Conservation (phyloP, 2,888 invertebrate genomes). For the Colletes collaris region DNA sequence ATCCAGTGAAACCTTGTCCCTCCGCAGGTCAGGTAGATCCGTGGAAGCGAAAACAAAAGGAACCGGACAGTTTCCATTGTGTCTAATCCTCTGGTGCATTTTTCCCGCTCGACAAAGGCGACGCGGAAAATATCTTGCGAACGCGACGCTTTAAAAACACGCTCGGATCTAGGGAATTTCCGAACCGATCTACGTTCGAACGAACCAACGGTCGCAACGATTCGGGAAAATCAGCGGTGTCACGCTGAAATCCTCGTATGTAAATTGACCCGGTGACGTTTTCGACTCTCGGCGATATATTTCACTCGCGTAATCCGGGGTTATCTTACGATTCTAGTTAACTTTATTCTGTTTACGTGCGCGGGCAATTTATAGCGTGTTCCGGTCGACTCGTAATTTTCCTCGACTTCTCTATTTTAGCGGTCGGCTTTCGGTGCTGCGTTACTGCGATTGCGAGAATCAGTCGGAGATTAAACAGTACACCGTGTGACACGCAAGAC, state of each 20-base stretch:
- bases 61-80: neutral
- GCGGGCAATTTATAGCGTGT: slow-evolving; percentile 20
- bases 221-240: neutral
- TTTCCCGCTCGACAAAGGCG: slow-evolving; percentile 12
- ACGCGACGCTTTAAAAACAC: neutral
- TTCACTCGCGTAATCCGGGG: slow-evolving; percentile 20
- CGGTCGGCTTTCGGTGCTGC: neutral
- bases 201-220: neutral
- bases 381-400: slow-evolving; percentile 21
- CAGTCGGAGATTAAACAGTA: slow-evolving; percentile 11
- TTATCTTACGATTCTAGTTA: slow-evolving; percentile 25
- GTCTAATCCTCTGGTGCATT: slow-evolving; percentile 24
- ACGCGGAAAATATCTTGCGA: slow-evolving; percentile 14
- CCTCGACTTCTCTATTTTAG: slow-evolving; percentile 3
- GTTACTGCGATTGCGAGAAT: neutral
- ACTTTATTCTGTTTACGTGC: slow-evolving; percentile 37
- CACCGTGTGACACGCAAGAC: slow-evolving; percentile 2
- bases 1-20: neutral
- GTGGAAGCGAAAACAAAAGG: slow-evolving; percentile 21
- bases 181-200: neutral
- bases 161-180: neutral
- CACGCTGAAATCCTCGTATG: slow-evolving; percentile 22
- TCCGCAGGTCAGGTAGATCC: slow-evolving; percentile 1
- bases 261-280: slow-evolving; percentile 19
- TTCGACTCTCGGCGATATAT: slow-evolving; percentile 9